Evolutionary conservation across 2,797 vertebrate species (phyloP).

Genomic region (Myotis daubentonii): DNA sequence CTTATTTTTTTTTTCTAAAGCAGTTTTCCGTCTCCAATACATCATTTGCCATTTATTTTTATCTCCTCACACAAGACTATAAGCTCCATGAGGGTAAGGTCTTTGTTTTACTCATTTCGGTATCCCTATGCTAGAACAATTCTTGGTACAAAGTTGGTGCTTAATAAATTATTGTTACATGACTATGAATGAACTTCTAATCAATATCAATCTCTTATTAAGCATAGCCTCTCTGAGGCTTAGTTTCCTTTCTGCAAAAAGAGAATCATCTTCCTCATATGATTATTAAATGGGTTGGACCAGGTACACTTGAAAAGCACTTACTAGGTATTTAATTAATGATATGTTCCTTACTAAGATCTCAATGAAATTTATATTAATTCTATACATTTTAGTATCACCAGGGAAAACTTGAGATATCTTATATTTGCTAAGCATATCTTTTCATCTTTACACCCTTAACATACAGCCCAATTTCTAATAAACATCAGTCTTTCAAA

Average conservation of each 20-base stretch:
- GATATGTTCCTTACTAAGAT: conserved; percentile 15
- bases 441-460: conserved; percentile 13
- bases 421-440: neutral
- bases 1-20: neutral
- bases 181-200: neutral
- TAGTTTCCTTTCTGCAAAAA: neutral
- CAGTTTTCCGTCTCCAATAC: neutral
- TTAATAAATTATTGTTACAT: conserved; percentile 23
- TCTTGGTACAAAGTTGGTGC: neutral
- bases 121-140: neutral
- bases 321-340: conserved; percentile 46
- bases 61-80: neutral
- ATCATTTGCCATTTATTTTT: neutral
- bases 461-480: conserved; percentile 8
- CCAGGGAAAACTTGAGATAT: neutral
- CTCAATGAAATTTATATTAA: neutral
- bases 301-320: conserved; percentile 24
- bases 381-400: neutral
- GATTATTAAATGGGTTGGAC: neutral
- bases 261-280: neutral
- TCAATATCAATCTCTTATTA: neutral
- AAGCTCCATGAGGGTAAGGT: neutral
- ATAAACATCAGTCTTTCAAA: neutral
- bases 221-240: too few relatives aligned
- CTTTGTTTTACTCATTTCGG: neutral